Conservation (phyloP, 2,888 invertebrate genomes). For the Merodon equestris region DNA sequence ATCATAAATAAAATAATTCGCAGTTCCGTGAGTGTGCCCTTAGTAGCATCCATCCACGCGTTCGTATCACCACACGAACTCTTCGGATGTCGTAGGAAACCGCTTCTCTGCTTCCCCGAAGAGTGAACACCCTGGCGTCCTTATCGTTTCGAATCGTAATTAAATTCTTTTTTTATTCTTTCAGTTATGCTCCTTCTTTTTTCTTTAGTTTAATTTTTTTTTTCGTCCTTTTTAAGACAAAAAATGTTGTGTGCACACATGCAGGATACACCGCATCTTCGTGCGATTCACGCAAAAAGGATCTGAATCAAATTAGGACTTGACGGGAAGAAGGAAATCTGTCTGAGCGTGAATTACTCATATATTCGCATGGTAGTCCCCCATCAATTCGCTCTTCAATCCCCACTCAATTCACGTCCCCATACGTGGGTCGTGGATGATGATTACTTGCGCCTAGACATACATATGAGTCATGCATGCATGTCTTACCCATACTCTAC, state of each 20-base stretch:
- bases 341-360: conserved; percentile 61
- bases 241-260: conserved; percentile 9
- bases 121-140: conserved; percentile 34
- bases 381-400: conserved; percentile 12
- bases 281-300: conserved; percentile 59
- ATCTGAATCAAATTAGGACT: conserved; percentile 60
- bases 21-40: conserved; percentile 59
- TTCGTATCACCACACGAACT: too few species aligned
- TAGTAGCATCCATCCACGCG: conserved; percentile 44
- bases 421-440: conserved; percentile 32
- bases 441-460: conserved; percentile 35
- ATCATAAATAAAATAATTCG: conserved; percentile 70
- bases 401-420: conserved; percentile 22
- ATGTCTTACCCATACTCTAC: conserved; percentile 44
- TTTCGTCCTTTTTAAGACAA: neutral
- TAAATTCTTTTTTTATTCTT: conserved; percentile 41
- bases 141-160: conserved; percentile 64
- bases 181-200: too few species aligned
- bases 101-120: conserved; percentile 6
- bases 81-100: too few species aligned
- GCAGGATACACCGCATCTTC: too few species aligned
- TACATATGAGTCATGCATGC: conserved; percentile 64
- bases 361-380: conserved; percentile 9
- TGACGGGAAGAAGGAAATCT: conserved; percentile 43
- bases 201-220: neutral